Evolutionary conservation across 2,113 vertebrate species (phyloP).

Genomic region (Alligator mississippiensis): DNA sequence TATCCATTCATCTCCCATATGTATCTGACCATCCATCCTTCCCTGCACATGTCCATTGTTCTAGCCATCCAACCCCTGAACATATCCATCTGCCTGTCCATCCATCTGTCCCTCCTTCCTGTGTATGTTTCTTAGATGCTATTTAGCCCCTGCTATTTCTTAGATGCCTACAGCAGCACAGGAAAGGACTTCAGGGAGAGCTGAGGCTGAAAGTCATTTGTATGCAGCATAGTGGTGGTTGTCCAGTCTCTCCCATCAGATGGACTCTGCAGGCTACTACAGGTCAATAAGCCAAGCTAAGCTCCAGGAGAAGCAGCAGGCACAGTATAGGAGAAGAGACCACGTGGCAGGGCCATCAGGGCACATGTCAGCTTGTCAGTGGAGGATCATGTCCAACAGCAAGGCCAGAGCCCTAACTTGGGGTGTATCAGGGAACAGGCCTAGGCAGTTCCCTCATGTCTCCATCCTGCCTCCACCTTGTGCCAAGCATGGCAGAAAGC

Average conservation of each 20-base stretch:
- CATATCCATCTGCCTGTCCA: constrained; percentile 10
- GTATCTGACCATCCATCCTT: constrained; percentile 43
- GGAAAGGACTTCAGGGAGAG: neutral
- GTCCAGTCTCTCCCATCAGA: neutral
- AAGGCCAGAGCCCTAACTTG: neutral
- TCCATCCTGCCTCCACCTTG: neutral
- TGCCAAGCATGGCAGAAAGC: neutral
- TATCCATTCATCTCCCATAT: neutral
- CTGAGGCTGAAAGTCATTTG: neutral
- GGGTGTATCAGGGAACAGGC: neutral
- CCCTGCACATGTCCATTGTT: neutral
- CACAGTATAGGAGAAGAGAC: neutral
- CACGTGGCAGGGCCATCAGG: neutral
- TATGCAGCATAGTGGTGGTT: neutral
- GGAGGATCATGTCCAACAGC: neutral
- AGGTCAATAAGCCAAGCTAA: neutral
- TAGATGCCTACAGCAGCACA: neutral
- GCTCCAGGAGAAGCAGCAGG: neutral
- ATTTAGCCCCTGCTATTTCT: neutral
- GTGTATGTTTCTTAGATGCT: neutral
- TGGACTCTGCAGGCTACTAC: neutral
- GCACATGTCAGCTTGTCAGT: neutral
- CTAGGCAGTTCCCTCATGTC: neutral
- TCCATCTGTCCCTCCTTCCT: constrained; percentile 57
- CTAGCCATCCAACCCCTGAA: neutral